These are phyloP conservation scores for Eumerus sabulonum DNA, from an alignment of 2,888 invertebrate species.

Conservation along the genomic window DNA sequence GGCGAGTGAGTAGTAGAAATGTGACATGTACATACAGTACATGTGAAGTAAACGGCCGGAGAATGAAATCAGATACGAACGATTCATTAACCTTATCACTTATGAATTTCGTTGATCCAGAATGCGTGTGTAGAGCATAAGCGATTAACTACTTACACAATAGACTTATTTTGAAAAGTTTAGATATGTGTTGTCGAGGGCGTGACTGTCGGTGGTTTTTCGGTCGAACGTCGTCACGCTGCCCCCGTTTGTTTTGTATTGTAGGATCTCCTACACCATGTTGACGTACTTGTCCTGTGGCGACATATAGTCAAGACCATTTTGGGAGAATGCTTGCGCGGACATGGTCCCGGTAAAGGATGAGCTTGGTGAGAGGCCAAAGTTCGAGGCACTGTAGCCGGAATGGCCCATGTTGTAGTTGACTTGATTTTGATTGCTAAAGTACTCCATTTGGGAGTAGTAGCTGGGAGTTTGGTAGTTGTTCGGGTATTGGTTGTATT, in stretches of 20 bases:
- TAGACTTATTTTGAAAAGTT: not conserved
- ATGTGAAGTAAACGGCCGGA: constrained; percentile 1
- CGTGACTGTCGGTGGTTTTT: constrained; percentile 44
- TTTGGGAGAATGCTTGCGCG: constrained; percentile 79
- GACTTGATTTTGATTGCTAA: constrained; percentile 79
- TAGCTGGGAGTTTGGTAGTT: constrained; percentile 79
- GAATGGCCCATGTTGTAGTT: constrained; percentile 79
- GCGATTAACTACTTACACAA: constrained; percentile 54
- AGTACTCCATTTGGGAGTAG: constrained; percentile 79
- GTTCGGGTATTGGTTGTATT: constrained; percentile 79
- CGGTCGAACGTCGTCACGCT: constrained; percentile 23
- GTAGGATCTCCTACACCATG: constrained; percentile 79
- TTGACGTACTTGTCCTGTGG: constrained; percentile 79
- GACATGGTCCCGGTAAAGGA: constrained; percentile 78
- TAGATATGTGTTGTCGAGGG: constrained; percentile 56
- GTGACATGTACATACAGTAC: too few species aligned
- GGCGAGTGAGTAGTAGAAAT: not conserved
- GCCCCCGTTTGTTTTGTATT: constrained; percentile 50
- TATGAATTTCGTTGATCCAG: constrained; percentile 78
- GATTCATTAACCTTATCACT: constrained; percentile 73
- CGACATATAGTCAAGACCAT: constrained; percentile 79
- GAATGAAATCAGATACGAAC: too few species aligned
- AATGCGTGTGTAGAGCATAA: constrained; percentile 71
- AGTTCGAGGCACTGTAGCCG: constrained; percentile 78
- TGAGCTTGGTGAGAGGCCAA: constrained; percentile 78